phyloP scores from a whole-genome alignment of 2,797 vertebrate species.

The Semotilus atromaculatus region DNA sequence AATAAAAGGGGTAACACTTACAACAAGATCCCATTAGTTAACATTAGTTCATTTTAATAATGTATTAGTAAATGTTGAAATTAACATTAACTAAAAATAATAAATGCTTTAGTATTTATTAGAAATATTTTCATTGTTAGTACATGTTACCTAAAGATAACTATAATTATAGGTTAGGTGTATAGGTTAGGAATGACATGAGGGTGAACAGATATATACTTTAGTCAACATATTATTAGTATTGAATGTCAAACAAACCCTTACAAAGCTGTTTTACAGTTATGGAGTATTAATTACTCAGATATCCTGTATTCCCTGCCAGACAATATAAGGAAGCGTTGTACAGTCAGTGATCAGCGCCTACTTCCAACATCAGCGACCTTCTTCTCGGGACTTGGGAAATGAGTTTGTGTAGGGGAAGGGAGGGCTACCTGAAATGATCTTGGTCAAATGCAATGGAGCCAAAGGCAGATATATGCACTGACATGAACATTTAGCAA shows the following conservation, averaged over 20 bases:
- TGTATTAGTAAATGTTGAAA: not conserved
- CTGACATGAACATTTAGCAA: not conserved
- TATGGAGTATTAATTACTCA: conserved; percentile 32
- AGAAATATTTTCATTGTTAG: not conserved
- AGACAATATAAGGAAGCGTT: conserved; percentile 57
- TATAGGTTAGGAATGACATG: not conserved
- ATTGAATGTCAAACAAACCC: not conserved
- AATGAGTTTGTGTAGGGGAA: not conserved
- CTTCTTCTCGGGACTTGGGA: conserved; percentile 13
- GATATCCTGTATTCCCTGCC: conserved; percentile 48
- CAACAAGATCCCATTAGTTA: not conserved
- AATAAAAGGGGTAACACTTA: not conserved
- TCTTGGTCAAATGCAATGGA: not conserved
- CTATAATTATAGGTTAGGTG: too few species aligned
- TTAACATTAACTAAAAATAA: not conserved
- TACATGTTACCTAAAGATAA: not conserved
- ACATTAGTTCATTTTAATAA: not conserved
- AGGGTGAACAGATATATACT: not conserved
- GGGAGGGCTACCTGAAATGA: not conserved
- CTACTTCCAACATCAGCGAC: not conserved
- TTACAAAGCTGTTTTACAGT: not conserved
- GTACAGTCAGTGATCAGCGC: conserved; percentile 18
- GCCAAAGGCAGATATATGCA: not conserved
- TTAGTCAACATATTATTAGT: not conserved
- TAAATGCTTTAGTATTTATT: not conserved